phyloP scores from a whole-genome alignment of 53 echinoderm and acorn worm genomes.

The Henricia sp. region DNA sequence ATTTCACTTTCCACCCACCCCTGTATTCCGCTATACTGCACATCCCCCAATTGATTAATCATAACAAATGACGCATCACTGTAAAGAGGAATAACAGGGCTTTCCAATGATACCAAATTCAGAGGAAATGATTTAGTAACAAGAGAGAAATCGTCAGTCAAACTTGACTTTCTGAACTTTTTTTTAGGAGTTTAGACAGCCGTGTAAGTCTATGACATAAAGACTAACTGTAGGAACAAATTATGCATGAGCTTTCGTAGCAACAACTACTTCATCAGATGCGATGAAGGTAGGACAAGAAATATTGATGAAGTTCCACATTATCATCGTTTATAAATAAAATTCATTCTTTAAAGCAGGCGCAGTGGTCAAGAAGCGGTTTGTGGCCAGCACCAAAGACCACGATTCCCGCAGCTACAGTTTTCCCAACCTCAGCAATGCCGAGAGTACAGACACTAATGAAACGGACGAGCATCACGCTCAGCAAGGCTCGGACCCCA shows the following conservation, averaged over 20 bases:
- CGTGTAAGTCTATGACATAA: too few relatives aligned
- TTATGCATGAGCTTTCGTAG: background rate
- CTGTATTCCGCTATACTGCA: too few relatives aligned
- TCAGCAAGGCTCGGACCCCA: slow-evolving; percentile 50
- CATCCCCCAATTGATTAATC: too few relatives aligned
- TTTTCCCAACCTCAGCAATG: slow-evolving; percentile 87
- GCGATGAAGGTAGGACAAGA: background rate
- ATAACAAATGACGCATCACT: too few relatives aligned
- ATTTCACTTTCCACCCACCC: too few relatives aligned
- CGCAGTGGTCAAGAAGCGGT: slow-evolving; percentile 62
- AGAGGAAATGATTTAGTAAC: too few relatives aligned
- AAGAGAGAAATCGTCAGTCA: too few relatives aligned
- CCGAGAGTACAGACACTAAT: slow-evolving; percentile 17
- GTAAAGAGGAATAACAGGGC: too few relatives aligned
- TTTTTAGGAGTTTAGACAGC: too few relatives aligned
- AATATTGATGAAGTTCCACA: background rate
- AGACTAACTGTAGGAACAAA: background rate
- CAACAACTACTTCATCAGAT: background rate
- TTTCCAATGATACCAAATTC: too few relatives aligned
- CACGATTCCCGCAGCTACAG: slow-evolving; percentile 80
- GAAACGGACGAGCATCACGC: slow-evolving; percentile 33
- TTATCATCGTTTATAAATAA: background rate
- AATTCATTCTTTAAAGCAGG: slow-evolving; percentile 27
- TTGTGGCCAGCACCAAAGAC: slow-evolving; percentile 46
- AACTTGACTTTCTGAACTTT: too few relatives aligned